phyloP scores from a whole-genome alignment of 2,113 vertebrate genomes.

The Pomatostomus ruficeps region DNA sequence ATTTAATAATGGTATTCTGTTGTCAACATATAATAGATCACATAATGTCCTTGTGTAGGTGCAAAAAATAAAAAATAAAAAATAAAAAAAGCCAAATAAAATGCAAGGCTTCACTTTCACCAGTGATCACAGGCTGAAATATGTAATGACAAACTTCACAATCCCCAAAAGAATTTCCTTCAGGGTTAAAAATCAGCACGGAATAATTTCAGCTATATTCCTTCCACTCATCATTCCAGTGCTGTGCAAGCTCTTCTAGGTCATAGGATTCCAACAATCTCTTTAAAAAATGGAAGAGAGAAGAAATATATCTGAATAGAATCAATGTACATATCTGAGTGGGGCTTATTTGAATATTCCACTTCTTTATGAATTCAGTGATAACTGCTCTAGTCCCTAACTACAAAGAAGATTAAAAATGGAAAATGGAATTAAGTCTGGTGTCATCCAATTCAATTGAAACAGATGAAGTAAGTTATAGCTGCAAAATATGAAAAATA shows the following conservation, averaged over 20 bases:
- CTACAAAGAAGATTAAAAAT: neutral
- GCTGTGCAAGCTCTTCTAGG: neutral
- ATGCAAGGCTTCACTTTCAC: neutral
- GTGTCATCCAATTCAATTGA: neutral
- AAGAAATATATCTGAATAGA: neutral
- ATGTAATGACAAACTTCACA: neutral
- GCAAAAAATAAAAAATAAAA: no score
- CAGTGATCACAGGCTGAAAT: neutral
- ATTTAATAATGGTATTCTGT: conserved; percentile 45
- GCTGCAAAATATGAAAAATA: neutral
- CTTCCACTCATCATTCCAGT: neutral
- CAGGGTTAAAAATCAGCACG: neutral
- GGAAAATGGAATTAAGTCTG: neutral
- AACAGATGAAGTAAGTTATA: neutral
- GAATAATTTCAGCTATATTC: neutral
- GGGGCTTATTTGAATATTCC: neutral
- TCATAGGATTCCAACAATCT: neutral
- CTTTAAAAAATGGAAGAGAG: neutral
- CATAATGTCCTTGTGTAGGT: neutral
- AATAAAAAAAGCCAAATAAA: neutral
- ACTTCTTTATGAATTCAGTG: neutral
- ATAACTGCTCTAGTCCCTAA: neutral
- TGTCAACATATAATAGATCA: conserved; percentile 50
- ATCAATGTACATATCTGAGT: neutral
- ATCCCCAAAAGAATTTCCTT: neutral